These are phyloP conservation scores for Entelurus aequoreus DNA, from an alignment of 2,113 vertebrate species.

Conservation along the genomic window DNA sequence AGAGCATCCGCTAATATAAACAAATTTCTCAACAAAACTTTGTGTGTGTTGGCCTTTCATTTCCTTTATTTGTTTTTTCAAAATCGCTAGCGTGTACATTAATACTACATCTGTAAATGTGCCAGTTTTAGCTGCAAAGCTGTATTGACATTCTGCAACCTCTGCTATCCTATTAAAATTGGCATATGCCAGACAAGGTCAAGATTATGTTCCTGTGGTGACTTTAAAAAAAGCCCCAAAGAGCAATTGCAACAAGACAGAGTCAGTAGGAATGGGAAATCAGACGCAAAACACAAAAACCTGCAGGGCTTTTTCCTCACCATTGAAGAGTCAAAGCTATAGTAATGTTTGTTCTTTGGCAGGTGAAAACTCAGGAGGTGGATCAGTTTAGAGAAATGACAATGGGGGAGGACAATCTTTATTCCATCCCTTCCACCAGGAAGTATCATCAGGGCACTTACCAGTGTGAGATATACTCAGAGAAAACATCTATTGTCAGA, in stretches of 20 bases:
- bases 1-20: neutral
- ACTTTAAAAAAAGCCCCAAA: too few species aligned
- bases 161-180: neutral
- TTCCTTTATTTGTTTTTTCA: too few species aligned
- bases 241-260: too few species aligned
- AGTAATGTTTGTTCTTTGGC: constrained; percentile 1
- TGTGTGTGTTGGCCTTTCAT: neutral
- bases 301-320: neutral
- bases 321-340: neutral
- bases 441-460: constrained; percentile 67
- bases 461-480: constrained; percentile 71
- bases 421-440: constrained; percentile 54
- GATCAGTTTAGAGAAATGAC: constrained; percentile 65
- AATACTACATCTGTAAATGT: too few species aligned
- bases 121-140: too few species aligned
- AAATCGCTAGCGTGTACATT: too few species aligned
- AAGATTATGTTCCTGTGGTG: too few species aligned
- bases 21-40: neutral
- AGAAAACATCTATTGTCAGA: constrained; percentile 52
- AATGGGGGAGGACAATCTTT: constrained; percentile 55
- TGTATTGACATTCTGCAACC: neutral
- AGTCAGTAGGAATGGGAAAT: too few species aligned
- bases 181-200: neutral
- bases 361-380: constrained; percentile 56
- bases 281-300: neutral